These are phyloP conservation scores for Aurelia aurita DNA, from an alignment of 30 jellyfish, hydroid and myxozoan genomes.

Conservation along the genomic window DNA sequence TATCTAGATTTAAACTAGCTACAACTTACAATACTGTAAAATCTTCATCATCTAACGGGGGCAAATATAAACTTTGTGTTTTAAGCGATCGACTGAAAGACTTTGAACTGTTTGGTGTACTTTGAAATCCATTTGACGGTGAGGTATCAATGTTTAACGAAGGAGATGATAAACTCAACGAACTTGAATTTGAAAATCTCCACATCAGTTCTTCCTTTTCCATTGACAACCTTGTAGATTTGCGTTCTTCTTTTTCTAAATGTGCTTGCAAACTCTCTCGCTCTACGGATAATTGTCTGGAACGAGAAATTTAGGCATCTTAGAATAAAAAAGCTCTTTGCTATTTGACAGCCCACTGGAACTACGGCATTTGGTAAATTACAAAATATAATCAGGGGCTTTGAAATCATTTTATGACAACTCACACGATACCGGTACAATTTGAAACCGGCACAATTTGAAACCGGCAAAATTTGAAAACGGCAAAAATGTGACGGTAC, in stretches of 20 bases:
- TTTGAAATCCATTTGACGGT: slow-evolving; percentile 68
- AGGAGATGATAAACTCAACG: slow-evolving; percentile 73
- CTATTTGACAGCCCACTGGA: too few relatives aligned
- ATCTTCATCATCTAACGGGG: slow-evolving; percentile 79
- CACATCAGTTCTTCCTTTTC: slow-evolving; percentile 97
- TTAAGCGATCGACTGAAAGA: slow-evolving; percentile 53
- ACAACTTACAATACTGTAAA: slow-evolving; percentile 43
- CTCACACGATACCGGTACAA: too few relatives aligned
- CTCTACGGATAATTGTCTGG: slow-evolving; percentile 93
- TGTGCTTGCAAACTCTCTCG: slow-evolving; percentile 85
- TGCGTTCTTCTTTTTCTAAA: slow-evolving; percentile 81
- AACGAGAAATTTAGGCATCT: neutral
- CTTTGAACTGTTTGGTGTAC: slow-evolving; percentile 71
- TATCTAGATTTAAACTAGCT: too few relatives aligned
- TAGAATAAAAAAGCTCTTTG: too few relatives aligned
- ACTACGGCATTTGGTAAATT: too few relatives aligned
- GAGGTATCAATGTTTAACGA: slow-evolving; percentile 64
- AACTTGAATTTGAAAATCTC: slow-evolving; percentile 84
- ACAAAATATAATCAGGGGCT: too few relatives aligned
- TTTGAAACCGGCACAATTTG: too few relatives aligned
- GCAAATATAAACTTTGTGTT: slow-evolving; percentile 68
- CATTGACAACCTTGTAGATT: slow-evolving; percentile 92
- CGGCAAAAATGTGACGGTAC: too few relatives aligned
- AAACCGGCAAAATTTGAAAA: too few relatives aligned
- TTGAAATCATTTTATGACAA: too few relatives aligned